These are phyloP conservation scores for Paragorgia papillata DNA, from an alignment of 92 coral and sea anemone species.

Conservation along the genomic window DNA sequence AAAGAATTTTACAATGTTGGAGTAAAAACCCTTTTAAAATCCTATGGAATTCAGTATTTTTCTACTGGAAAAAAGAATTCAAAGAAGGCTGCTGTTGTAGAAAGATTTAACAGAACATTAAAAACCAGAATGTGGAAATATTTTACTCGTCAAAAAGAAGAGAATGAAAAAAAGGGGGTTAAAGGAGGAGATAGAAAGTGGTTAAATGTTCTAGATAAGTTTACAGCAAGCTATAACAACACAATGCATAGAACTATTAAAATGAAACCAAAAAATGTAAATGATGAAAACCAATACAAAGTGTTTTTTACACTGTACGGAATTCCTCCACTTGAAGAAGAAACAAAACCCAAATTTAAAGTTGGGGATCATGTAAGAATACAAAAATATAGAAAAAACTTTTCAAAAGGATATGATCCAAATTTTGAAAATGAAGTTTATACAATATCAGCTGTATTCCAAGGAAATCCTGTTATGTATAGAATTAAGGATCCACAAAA, in stretches of 20 bases:
- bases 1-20: slow-evolving; percentile 1
- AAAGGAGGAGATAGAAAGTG: slow-evolving; percentile 5
- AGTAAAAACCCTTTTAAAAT: neutral
- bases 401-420: too few species aligned
- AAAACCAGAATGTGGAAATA: neutral
- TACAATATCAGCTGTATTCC: too few species aligned
- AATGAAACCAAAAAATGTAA: slow-evolving; percentile 43
- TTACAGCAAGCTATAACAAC: slow-evolving; percentile 28
- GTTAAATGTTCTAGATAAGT: slow-evolving; percentile 14
- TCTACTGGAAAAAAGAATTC: neutral
- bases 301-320: neutral
- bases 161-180: too few species aligned
- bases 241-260: slow-evolving; percentile 36
- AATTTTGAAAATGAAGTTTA: too few species aligned
- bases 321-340: too few species aligned
- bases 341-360: too few species aligned
- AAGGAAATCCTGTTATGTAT: too few species aligned
- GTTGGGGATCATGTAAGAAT: too few species aligned
- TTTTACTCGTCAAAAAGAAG: neutral
- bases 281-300: slow-evolving; percentile 34
- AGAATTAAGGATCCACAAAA: too few species aligned
- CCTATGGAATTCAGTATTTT: neutral
- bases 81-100: neutral
- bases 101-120: neutral
- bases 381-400: too few species aligned